A percentile compares a stretch with the other conserved stretches of the same genome.
Evolutionary conservation across 2,888 invertebrate species (phyloP).

Genomic region (Pristionchus arcanus): DNA sequence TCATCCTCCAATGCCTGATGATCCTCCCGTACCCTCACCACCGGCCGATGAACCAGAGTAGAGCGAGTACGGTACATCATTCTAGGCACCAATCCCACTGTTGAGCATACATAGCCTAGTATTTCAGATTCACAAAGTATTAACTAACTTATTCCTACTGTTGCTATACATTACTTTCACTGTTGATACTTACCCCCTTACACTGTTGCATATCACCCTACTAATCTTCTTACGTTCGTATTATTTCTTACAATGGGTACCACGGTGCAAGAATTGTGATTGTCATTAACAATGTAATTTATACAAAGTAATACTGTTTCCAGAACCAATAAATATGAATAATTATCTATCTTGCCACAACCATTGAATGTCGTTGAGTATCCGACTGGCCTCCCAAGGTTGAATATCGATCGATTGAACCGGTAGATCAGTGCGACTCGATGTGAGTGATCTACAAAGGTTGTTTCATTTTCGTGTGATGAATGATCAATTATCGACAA

Average conservation of each 20-base stretch:
- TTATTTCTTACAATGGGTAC: slow-evolving; percentile 16
- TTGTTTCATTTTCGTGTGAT: not conserved
- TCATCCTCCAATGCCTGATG: slow-evolving; percentile 17
- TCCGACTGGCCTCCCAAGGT: slow-evolving; percentile 28
- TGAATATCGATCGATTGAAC: slow-evolving; percentile 25
- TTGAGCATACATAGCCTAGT: slow-evolving; percentile 2
- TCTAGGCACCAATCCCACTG: not conserved
- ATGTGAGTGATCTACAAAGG: slow-evolving; percentile 36
- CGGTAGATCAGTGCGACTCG: slow-evolving; percentile 22
- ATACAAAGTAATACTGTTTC: slow-evolving; percentile 39
- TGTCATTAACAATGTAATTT: not conserved
- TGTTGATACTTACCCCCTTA: slow-evolving; percentile 15
- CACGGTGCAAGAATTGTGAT: not conserved
- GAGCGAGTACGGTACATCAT: not conserved
- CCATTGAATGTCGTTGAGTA: slow-evolving; percentile 43
- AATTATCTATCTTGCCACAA: slow-evolving; percentile 42
- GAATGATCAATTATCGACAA: not conserved
- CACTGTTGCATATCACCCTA: slow-evolving; percentile 34
- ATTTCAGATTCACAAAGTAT: not conserved
- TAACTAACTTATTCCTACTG: slow-evolving; percentile 28
- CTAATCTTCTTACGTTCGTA: slow-evolving; percentile 19
- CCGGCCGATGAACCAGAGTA: not conserved
- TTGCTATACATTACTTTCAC: slow-evolving; percentile 6
- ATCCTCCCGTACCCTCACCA: slow-evolving; percentile 52
- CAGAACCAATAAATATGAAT: slow-evolving; percentile 31